Evolutionary conservation across 2,797 vertebrate species (phyloP).

Genomic region (Peromyscus attwateri): DNA sequence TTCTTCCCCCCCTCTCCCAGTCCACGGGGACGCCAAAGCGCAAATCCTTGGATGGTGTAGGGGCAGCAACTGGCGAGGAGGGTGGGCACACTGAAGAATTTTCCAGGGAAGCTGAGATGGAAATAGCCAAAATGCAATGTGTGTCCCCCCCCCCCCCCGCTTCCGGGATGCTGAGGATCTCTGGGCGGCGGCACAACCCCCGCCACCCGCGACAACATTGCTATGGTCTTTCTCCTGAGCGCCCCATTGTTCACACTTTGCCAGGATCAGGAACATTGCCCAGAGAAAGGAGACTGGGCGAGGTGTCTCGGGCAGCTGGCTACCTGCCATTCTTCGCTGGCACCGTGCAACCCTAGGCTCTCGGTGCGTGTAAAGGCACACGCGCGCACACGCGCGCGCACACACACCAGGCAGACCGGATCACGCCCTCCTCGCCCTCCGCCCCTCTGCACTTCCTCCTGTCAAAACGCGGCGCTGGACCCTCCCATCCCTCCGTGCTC

Average conservation of each 20-base stretch:
- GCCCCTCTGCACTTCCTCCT: conserved; percentile 83
- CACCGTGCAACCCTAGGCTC: conserved; percentile 46
- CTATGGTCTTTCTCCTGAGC: neutral
- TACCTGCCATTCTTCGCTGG: conserved; percentile 70
- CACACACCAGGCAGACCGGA: conserved; percentile 43
- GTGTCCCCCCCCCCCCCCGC: neutral
- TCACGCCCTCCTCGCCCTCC: conserved; percentile 81
- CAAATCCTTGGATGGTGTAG: conserved; percentile 50
- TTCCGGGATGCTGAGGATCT: neutral
- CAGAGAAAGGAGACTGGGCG: conserved; percentile 16
- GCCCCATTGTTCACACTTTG: conserved; percentile 85
- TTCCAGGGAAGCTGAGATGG: conserved; percentile 60
- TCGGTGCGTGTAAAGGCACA: conserved; percentile 65
- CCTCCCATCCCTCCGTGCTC: conserved; percentile 75
- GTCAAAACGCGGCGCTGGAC: conserved; percentile 84
- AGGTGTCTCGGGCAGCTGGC: conserved; percentile 54
- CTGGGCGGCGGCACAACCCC: conserved; percentile 74
- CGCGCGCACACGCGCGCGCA: conserved; percentile 63
- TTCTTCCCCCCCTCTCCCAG: neutral
- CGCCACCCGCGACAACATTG: conserved; percentile 69
- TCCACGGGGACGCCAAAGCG: neutral
- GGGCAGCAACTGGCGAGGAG: conserved; percentile 19
- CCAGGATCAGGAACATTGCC: conserved; percentile 64
- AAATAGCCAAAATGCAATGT: conserved; percentile 58
- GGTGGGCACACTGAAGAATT: conserved; percentile 57